Percentiles rank a stretch among this genome's conserved stretches.
These are phyloP conservation scores for Pan paniscus DNA, from an alignment of 2,113 vertebrate genomes.

Conservation along the genomic window DNA sequence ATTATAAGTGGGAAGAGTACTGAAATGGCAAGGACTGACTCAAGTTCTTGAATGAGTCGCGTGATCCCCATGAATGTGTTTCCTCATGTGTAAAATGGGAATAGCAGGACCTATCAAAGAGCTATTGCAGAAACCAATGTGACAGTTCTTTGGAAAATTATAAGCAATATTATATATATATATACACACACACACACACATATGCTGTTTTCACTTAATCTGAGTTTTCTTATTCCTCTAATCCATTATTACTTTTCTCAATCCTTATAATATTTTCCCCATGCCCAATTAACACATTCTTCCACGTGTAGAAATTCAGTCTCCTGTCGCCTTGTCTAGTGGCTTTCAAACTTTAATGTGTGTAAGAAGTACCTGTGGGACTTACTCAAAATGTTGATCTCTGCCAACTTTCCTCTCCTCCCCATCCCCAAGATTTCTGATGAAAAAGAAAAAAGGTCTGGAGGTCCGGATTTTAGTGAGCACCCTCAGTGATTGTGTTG, in stretches of 20 bases:
- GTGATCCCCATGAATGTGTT: background rate
- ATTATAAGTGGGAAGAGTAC: conserved; percentile 2
- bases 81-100: background rate
- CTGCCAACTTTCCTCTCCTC: background rate
- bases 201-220: background rate
- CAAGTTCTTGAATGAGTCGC: background rate
- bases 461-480: background rate
- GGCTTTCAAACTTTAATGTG: background rate
- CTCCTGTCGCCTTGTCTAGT: background rate
- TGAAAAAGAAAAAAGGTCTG: background rate
- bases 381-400: background rate
- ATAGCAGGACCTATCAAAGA: background rate
- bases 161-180: background rate
- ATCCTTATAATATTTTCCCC: background rate
- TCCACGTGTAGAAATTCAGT: background rate
- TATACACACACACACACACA: background rate
- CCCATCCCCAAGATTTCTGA: background rate
- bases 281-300: background rate
- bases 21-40: background rate
- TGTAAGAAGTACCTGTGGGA: background rate
- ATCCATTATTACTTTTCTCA: background rate
- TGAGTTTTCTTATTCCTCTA: background rate
- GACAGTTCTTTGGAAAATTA: background rate
- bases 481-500: background rate
- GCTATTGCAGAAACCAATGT: background rate